phyloP scores from a whole-genome alignment of 2,113 vertebrate genomes.

The Pterocles orientalis region DNA sequence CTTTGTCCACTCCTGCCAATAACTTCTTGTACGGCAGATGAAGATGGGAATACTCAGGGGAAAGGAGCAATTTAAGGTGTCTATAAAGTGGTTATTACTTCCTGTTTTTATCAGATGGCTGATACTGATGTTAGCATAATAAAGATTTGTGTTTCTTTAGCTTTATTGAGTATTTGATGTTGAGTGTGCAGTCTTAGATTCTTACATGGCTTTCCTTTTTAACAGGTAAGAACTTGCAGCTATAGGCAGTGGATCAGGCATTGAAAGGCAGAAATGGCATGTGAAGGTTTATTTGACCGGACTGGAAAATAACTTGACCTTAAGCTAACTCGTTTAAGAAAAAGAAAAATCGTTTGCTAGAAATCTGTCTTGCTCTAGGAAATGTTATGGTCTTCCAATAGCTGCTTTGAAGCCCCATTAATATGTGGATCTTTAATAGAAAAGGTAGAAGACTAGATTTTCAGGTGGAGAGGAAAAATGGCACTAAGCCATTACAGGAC shows the following conservation, averaged over 20 bases:
- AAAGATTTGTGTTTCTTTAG: background rate
- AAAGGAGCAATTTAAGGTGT: background rate
- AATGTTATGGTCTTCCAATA: background rate
- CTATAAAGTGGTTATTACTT: background rate
- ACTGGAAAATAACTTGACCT: background rate
- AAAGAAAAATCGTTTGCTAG: background rate
- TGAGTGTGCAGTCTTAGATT: background rate
- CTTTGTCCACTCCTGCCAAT: background rate
- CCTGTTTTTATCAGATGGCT: background rate
- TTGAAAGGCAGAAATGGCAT: background rate
- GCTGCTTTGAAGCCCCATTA: background rate
- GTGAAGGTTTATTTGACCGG: background rate
- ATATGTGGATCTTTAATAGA: background rate
- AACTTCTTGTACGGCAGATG: background rate
- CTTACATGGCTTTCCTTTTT: background rate
- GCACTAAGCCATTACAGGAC: background rate
- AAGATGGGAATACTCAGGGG: background rate
- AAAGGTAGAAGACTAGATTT: background rate
- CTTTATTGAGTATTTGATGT: background rate
- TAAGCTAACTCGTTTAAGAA: background rate
- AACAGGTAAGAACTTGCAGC: background rate
- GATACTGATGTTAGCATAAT: background rate
- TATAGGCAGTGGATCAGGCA: background rate
- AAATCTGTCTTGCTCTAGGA: background rate
- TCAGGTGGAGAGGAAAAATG: background rate